Base-by-base conservation (phyloP, 2,888 invertebrate genomes). In the Proisotoma minuta region DNA sequence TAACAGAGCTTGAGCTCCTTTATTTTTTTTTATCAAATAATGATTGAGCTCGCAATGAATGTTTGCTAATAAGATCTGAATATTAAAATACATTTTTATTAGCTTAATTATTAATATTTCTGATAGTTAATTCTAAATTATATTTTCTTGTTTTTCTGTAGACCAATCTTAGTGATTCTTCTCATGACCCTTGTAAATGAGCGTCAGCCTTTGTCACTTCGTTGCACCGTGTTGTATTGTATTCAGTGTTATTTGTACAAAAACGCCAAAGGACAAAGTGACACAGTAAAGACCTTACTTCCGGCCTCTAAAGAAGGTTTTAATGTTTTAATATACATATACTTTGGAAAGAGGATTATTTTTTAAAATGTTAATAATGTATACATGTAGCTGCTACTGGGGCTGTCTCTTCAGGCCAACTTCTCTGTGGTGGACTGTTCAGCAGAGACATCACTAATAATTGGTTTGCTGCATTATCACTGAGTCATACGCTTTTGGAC, bases 181-280 rank as follows among this genome's bases (percentile, higher is more conserved):
- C 80, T 99, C 8, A 93, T 97, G 91, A 96, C 97, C 0, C 97
- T 99, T 95, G 93, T 95, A 4, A 96, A 97, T 77, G 98, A 99
- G 77, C 96, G 95, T 76, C 99, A 99, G 77, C 90, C 95, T 0
- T 89, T 98, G 76, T 80, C 81, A 0, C 78, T 91, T 75, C 87
- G 99, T 66, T 94, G 94, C 77, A 91, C 98, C 0, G 95, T 98
- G 1, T 84, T 99, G 1, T 99, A 99, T 78, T 96, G 95, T 78
- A 97, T 99, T 78, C 88, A 98, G 81, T 95, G 94, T 77, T 99
- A 90, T 78, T 81, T 99, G 8, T 92, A 89, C 78, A 91, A 89
- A 79, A 99, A 99, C 78, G 90, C 92, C 77, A 82, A 85, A 27
- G 91, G 91, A 2, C 95, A 96, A 78, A 86, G 86, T 1, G 85